phyloP scores from a whole-genome alignment of 2,113 vertebrate species.

The Callionymus lyra region DNA sequence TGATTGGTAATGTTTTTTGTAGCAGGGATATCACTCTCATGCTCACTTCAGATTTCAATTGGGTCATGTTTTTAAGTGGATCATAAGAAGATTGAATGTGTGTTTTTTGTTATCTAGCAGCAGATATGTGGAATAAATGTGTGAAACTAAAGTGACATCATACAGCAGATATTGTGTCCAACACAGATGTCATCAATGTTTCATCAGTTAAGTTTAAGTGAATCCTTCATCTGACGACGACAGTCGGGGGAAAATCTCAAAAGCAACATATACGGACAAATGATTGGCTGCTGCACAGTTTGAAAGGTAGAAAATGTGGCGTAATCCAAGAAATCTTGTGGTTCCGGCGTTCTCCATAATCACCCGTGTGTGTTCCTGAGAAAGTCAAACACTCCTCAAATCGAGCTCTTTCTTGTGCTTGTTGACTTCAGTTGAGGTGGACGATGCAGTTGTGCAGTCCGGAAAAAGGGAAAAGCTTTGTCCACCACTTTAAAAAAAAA shows the following conservation, averaged over 20 bases:
- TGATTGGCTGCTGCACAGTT: slow-evolving; percentile 18
- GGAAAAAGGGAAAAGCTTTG: slow-evolving; percentile 3
- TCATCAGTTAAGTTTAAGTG: slow-evolving; percentile 3
- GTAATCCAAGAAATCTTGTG: slow-evolving; percentile 37
- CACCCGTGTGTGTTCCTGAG: neutral
- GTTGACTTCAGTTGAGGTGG: slow-evolving; percentile 19
- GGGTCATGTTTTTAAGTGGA: too few relatives aligned
- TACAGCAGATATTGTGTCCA: too few relatives aligned
- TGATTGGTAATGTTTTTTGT: too few relatives aligned
- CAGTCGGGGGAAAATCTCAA: neutral
- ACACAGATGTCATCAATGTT: too few relatives aligned
- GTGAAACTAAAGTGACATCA: too few relatives aligned
- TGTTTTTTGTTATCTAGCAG: too few relatives aligned
- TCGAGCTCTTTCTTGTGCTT: slow-evolving; percentile 54
- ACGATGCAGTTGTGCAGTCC: slow-evolving; percentile 10
- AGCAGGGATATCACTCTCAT: too few relatives aligned
- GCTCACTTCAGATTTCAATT: too few relatives aligned
- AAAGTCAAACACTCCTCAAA: slow-evolving; percentile 7
- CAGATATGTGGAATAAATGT: too few relatives aligned
- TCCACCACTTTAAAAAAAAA: slow-evolving; percentile 13
- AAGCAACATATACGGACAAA: neutral
- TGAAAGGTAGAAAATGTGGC: slow-evolving; percentile 36
- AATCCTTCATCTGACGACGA: slow-evolving; percentile 2
- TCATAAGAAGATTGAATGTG: too few relatives aligned
- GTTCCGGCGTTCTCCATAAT: slow-evolving; percentile 2